Base-by-base conservation (phyloP, 2,113 vertebrate genomes). In the Potamarius usumacintae region DNA sequence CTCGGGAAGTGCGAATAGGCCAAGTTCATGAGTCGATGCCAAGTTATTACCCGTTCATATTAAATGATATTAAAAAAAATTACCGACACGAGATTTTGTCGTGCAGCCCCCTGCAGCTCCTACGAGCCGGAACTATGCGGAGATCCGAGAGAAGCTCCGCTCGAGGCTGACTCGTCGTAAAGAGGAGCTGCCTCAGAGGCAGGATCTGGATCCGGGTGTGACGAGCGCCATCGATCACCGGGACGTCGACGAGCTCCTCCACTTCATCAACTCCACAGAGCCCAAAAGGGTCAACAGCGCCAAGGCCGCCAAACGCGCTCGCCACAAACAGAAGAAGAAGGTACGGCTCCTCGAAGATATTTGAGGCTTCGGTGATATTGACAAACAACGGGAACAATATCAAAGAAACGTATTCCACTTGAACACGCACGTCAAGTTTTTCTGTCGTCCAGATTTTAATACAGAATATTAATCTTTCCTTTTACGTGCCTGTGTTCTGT, bases 241-340 rank as follows among this genome's bases (percentile, higher is more conserved):
- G 85, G 96, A 99, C 0, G 98, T 99, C 87, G 96, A 99, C 0
- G 98, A 99, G 89, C 96, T 99, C 86, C 94, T 99, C 88, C 97
- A 99, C 94, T 99, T 98, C 93, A 99, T 99, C 91, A 99, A 99
- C 95, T 98, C 96, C 93, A 97, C 97, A 2, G 98, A 99, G 88
- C 96, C 97, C 92, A 99, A 99, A 95, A 96, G 96, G 78, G 95
- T 97, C 92, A 99, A 98, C 95, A 99, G 97, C 87, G 97, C 97
- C 94, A 99, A 99, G 95, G 98, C 98, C 0, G 98, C 98, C 90
- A 99, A 99, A 93, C 94, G 98, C 58, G 98, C 98, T 48, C 96
- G 98, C 78, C 98, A 99, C 95, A 99, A 99, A 95, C 97, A 99
- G 93, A 99, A 99, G 94, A 99, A 99, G 94, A 99, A 99, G 97